Evolutionary conservation across 2,888 invertebrate genomes (phyloP).

Genomic region (Mylabris sibirica): DNA sequence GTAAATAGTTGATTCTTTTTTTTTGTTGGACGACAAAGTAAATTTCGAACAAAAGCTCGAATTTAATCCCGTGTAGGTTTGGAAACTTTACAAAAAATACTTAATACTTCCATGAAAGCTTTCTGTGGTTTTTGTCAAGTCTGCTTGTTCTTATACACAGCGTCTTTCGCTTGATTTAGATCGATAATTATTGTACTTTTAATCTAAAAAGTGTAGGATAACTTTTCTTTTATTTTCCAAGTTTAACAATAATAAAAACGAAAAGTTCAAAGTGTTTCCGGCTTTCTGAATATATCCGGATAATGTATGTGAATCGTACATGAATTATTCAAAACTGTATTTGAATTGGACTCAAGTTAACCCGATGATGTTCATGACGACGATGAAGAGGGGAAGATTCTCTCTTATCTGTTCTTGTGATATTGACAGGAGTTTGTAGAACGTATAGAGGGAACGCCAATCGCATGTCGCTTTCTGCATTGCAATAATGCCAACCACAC

Average conservation of each 20-base stretch:
- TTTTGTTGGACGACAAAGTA: neutral
- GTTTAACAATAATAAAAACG: neutral
- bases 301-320: conserved; percentile 41
- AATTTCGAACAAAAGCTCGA: neutral
- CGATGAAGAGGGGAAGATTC: too few relatives aligned
- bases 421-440: conserved; percentile 39
- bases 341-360: conserved; percentile 40
- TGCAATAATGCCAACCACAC: conserved; percentile 36
- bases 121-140: neutral
- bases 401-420: conserved; percentile 30
- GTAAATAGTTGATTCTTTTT: conserved; percentile 10
- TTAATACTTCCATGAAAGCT: neutral
- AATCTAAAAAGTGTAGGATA: too few relatives aligned
- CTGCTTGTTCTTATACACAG: neutral
- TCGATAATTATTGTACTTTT: too few relatives aligned
- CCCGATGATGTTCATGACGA: conserved; percentile 10
- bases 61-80: neutral
- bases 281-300: conserved; percentile 34
- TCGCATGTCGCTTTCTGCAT: conserved; percentile 42
- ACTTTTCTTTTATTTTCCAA: neutral
- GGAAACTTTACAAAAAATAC: neutral
- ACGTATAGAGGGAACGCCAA: conserved; percentile 38
- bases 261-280: conserved; percentile 23
- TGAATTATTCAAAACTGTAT: conserved; percentile 43
- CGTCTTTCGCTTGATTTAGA: too few relatives aligned